Base-by-base conservation (phyloP, 64 coral and sea anemone species). In the Stylophora pistillata region DNA sequence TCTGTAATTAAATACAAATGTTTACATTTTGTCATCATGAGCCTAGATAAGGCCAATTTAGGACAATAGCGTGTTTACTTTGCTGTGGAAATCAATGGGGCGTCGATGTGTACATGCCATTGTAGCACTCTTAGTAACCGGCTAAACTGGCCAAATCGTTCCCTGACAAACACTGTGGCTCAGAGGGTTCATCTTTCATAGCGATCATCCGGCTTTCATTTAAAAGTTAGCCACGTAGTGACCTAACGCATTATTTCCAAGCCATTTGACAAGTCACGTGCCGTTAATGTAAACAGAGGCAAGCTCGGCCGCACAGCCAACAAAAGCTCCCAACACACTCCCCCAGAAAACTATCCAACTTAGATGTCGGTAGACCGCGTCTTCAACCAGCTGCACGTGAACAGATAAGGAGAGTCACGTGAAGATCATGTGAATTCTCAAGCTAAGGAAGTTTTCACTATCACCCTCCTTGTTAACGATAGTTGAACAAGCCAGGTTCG, bases 341-440 rank as follows among this genome's bases (percentile, higher is more conserved):
- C 94, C 94, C 94, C 94, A 95, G 41, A 92, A 73, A 74, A 95
- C 90, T 21, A 92, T 79, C 54, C 59, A 76, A 15, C 79, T 78
- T 23, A 95, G 47, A 69, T 95, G 90, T 10, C 72, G 77, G 64
- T 95, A 95, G 21, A 95, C 71, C 41, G 86, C 89, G 15, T 89
- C 89, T 15, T 83, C 73, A 13, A 95, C 71, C 58, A 95, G 66
- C 94, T 95, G 86, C 37, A 47, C 37, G 37, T 47, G 37, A 58
- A 62, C 61, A 70, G 27, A 53, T 53, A 69, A 63, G 61, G 61
- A 69, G 34, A 84, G 58, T 66, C 31, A 25, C 56, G 18, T 34
- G 15, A 41, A 10, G 0, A 60, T 76, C 20, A 27, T 3, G 37
- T 68, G 64, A 68, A 26, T 68, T 68, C 7, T 20, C 25, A 68